These are phyloP conservation scores for Danaus plexippus DNA, from an alignment of 1,140 invertebrate species.

Conservation along the genomic window DNA sequence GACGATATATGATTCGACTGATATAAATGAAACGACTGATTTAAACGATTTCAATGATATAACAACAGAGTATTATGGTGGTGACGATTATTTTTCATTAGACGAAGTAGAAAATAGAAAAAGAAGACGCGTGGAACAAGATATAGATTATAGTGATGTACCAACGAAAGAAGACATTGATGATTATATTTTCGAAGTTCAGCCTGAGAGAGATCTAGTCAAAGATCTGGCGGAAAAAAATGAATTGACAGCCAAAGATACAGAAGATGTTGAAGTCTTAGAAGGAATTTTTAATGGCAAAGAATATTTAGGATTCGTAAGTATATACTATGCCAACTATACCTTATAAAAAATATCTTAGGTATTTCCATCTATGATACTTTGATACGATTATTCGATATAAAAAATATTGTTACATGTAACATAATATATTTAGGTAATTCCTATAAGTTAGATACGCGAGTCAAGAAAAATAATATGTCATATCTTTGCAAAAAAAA, in stretches of 20 bases:
- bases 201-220: constrained; percentile 7
- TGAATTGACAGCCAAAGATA: constrained; percentile 27
- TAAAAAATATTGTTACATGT: too few species aligned
- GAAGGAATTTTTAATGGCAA: constrained; percentile 11
- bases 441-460: too few species aligned
- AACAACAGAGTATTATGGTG: constrained; percentile 21
- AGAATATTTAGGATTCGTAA: constrained; percentile 21
- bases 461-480: too few species aligned
- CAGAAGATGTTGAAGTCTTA: constrained; percentile 32
- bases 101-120: constrained; percentile 32
- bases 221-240: constrained; percentile 32
- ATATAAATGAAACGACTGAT: constrained; percentile 32
- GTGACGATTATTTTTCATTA: constrained; percentile 28
- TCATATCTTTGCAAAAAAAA: too few species aligned
- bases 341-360: neutral
- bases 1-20: constrained; percentile 33
- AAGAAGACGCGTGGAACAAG: constrained; percentile 27
- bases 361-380: too few species aligned
- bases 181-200: constrained; percentile 30
- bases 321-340: constrained; percentile 4
- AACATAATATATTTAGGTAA: too few species aligned
- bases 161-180: constrained; percentile 19
- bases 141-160: constrained; percentile 31
- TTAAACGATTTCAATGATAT: constrained; percentile 24
- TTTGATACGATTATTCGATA: too few species aligned